Percentiles rank a stretch among this genome's conserved stretches.
phyloP scores from a whole-genome alignment of 2,113 vertebrate species.

The Forbesichthys papilliferus region DNA sequence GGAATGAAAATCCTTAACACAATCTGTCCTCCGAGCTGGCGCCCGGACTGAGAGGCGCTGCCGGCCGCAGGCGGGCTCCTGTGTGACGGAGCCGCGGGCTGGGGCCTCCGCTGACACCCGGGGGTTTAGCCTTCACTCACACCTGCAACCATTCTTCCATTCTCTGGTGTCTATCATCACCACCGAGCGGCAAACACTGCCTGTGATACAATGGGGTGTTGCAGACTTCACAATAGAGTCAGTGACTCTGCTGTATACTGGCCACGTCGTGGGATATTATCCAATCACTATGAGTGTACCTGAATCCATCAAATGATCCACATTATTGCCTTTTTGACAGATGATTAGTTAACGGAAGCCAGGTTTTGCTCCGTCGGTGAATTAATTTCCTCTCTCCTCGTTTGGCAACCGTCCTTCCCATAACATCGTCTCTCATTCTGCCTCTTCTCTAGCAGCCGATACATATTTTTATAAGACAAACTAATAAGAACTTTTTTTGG shows the following conservation, averaged over 20 bases:
- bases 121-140: conserved; percentile 69
- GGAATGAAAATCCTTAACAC: conserved; percentile 75
- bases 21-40: conserved; percentile 66
- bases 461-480: too few species aligned
- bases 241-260: background rate
- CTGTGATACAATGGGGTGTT: conserved; percentile 22
- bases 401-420: too few species aligned
- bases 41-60: conserved; percentile 67
- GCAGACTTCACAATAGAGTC: conserved; percentile 8
- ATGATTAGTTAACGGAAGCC: background rate
- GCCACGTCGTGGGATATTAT: conserved; percentile 14
- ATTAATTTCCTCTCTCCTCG: background rate
- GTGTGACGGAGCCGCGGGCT: conserved; percentile 43
- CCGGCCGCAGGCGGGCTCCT: conserved; percentile 63
- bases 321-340: conserved; percentile 29
- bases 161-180: conserved; percentile 23
- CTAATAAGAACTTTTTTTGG: too few species aligned
- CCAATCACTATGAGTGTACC: conserved; percentile 19
- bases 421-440: too few species aligned
- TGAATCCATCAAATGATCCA: conserved; percentile 18
- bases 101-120: conserved; percentile 56
- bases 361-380: conserved; percentile 6
- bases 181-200: conserved; percentile 39
- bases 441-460: too few species aligned
- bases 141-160: conserved; percentile 58